These are phyloP conservation scores for Poeciliopsis prolifica DNA, from an alignment of 2,113 vertebrate species.

Conservation along the genomic window DNA sequence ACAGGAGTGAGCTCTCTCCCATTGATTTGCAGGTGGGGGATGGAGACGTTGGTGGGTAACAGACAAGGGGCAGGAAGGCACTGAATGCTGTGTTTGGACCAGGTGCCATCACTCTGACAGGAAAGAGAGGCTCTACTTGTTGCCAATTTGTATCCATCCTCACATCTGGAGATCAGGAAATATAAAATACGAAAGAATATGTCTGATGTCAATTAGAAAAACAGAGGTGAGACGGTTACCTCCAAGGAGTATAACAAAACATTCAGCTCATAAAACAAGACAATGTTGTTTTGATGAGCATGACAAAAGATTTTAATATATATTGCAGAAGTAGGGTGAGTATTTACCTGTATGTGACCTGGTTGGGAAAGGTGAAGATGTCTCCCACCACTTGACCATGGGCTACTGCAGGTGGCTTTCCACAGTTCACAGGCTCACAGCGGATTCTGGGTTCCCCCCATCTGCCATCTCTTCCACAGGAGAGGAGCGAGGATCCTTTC, in stretches of 20 bases:
- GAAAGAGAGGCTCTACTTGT: slow-evolving; percentile 75
- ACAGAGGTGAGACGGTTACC: neutral
- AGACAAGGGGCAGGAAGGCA: slow-evolving; percentile 85
- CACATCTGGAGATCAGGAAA: slow-evolving; percentile 80
- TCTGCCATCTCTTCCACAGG: slow-evolving; percentile 83
- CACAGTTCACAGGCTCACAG: slow-evolving; percentile 89
- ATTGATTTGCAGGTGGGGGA: slow-evolving; percentile 66
- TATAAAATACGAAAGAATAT: neutral
- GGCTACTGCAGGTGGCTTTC: slow-evolving; percentile 83
- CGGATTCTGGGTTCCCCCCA: slow-evolving; percentile 89
- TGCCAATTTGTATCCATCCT: slow-evolving; percentile 85
- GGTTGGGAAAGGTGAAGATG: slow-evolving; percentile 85
- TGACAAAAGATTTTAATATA: neutral
- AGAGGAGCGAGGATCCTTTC: slow-evolving; percentile 81
- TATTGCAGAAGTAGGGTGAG: neutral
- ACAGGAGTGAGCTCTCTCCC: slow-evolving; percentile 84
- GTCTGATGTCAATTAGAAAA: neutral
- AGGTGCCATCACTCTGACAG: slow-evolving; percentile 88
- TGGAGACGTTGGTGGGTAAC: slow-evolving; percentile 79
- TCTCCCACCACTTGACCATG: slow-evolving; percentile 82
- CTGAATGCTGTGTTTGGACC: slow-evolving; percentile 85
- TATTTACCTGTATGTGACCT: slow-evolving; percentile 89
- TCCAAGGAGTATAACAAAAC: neutral
- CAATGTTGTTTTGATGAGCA: neutral
- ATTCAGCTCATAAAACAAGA: neutral